Base-by-base conservation (phyloP, 2,888 invertebrate species). In the Gasteruption jaculator region DNA sequence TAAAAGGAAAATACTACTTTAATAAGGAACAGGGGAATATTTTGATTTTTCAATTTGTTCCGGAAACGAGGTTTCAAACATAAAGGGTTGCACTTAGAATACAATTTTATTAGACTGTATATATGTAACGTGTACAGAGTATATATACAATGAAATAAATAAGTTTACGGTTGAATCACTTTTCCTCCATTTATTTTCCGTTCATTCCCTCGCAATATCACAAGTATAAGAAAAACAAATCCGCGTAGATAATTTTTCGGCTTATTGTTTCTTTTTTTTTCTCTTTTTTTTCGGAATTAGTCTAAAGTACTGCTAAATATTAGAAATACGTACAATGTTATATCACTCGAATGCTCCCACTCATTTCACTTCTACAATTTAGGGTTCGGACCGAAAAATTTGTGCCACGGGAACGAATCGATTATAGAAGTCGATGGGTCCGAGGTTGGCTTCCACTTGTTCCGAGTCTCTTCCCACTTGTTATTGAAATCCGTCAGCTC, bases 321-420 rank as follows among this genome's bases (percentile, higher is more conserved):
- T n/a, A n/a, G n/a, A n/a, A n/a, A n/a, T n/a, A n/a, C n/a, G n/a
- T n/a, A n/a, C n/a, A n/a, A n/a, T n/a, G n/a, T n/a, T n/a, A n/a
- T n/a, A n/a, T n/a, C n/a, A n/a, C n/a, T n/a, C n/a, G n/a, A n/a
- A n/a, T n/a, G n/a, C n/a, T n/a, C n/a, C 30, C 25, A 42, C 14
- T 31, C 14, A 27, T 22, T 35, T 32, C 20, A n/a, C n/a, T 29
- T 35, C 29, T 57, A 66, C 41, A 67, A 60, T 56, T 67, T 65
- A 44, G 66, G 65, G 50, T 56, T 56, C 4, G 60, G 60, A 11
- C 58, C 58, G 46, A 68, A 68, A 48, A 60, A 65, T 42, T 62
- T 60, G 18, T 57, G 48, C 68, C 66, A 69, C 3, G 60, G 55
- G 38, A 67, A 62, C 11, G 41, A 12, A 43, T 53, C 33, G 41